A percentile compares a stretch with the other conserved stretches of the same genome.
phyloP scores from a whole-genome alignment of 2,113 vertebrate species.

The Hippolais icterina region DNA sequence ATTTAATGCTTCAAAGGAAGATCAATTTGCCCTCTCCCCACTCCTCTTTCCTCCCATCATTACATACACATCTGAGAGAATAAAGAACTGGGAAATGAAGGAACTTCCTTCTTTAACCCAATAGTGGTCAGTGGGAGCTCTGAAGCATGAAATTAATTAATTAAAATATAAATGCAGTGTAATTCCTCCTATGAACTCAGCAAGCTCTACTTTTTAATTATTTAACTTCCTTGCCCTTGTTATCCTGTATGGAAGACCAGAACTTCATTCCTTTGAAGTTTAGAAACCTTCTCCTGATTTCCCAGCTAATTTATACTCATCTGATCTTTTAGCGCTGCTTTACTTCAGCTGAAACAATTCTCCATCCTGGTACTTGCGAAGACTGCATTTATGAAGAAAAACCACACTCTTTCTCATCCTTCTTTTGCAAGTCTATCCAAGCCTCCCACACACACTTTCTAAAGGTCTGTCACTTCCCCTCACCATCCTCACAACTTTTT shows the following conservation, averaged over 20 bases:
- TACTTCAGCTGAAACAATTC: slow-evolving; percentile 1
- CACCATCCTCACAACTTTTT: neutral
- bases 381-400: neutral
- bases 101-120: slow-evolving; percentile 42
- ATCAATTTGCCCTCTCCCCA: slow-evolving; percentile 20
- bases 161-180: slow-evolving; percentile 60
- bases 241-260: slow-evolving; percentile 30
- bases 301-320: slow-evolving; percentile 41
- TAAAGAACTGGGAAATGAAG: slow-evolving; percentile 18
- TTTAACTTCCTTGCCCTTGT: slow-evolving; percentile 44
- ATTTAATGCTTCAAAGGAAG: slow-evolving; percentile 62
- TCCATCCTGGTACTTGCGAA: neutral
- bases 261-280: slow-evolving; percentile 49
- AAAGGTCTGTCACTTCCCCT: neutral
- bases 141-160: slow-evolving; percentile 70
- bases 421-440: neutral
- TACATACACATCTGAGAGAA: slow-evolving; percentile 36
- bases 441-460: neutral
- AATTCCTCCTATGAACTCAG: slow-evolving; percentile 52
- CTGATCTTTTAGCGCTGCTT: slow-evolving; percentile 7
- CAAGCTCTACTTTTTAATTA: slow-evolving; percentile 57
- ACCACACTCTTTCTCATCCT: neutral
- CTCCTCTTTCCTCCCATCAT: neutral
- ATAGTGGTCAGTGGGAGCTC: slow-evolving; percentile 56
- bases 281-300: slow-evolving; percentile 35